These are phyloP conservation scores for Cylloceria caligata DNA, from an alignment of 2,888 invertebrate genomes.

Conservation along the genomic window DNA sequence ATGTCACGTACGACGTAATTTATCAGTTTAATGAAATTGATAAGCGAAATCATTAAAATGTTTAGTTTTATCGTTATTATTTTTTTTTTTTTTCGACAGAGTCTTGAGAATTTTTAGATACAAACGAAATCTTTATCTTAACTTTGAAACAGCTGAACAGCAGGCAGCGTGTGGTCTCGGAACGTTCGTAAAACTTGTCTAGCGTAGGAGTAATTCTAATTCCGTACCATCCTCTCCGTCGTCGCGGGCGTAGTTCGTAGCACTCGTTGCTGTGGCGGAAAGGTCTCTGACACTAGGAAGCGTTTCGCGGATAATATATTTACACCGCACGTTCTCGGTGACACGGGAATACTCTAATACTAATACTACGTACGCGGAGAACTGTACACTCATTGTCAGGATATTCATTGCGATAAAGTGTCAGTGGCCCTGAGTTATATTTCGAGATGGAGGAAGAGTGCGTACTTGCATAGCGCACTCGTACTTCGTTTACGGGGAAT, in stretches of 20 bases:
- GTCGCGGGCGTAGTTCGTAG: constrained; percentile 39
- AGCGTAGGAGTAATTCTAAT: constrained; percentile 70
- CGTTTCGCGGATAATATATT: constrained; percentile 72
- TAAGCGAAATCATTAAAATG: too few species aligned
- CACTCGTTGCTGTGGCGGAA: constrained; percentile 48
- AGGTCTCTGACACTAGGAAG: constrained; percentile 71
- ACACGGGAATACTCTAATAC: constrained; percentile 61
- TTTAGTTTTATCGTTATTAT: too few species aligned
- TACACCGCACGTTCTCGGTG: constrained; percentile 57
- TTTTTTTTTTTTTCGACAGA: too few species aligned
- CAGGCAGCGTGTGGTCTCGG: constrained; percentile 5
- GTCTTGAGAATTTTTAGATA: neutral
- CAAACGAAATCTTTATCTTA: constrained; percentile 1
- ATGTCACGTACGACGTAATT: too few species aligned
- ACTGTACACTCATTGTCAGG: constrained; percentile 38
- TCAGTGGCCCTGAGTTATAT: constrained; percentile 75
- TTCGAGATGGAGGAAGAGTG: constrained; percentile 39
- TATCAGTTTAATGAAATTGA: too few species aligned
- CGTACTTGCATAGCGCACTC: constrained; percentile 4
- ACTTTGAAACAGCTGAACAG: neutral
- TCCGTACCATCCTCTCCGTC: constrained; percentile 60
- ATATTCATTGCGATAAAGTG: constrained; percentile 74
- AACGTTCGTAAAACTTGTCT: constrained; percentile 52
- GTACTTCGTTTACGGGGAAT: neutral
- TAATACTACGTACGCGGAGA: constrained; percentile 42